Conservation (phyloP, 2,113 vertebrate genomes). For the Scalopus aquaticus region DNA sequence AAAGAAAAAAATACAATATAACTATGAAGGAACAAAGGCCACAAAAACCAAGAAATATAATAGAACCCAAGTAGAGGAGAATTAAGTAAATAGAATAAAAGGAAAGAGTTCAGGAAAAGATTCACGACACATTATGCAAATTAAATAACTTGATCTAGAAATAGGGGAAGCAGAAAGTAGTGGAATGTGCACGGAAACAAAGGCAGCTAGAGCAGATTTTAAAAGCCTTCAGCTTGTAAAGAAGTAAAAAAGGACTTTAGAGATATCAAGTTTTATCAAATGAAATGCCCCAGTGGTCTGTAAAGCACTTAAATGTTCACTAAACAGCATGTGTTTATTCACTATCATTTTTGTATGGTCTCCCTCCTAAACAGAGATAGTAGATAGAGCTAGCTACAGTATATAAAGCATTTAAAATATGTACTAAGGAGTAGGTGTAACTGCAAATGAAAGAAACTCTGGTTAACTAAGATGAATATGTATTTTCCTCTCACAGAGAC, state of each 20-base stretch:
- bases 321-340: neutral
- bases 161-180: neutral
- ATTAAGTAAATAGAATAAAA: neutral
- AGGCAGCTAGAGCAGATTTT: neutral
- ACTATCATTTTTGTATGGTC: neutral
- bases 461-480: neutral
- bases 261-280: neutral
- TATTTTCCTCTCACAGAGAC: neutral
- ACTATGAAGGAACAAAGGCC: neutral
- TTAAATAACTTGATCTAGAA: neutral
- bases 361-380: neutral
- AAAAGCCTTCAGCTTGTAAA: neutral
- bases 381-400: neutral
- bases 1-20: neutral
- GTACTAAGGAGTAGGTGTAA: neutral
- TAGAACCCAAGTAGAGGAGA: neutral
- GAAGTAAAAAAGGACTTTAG: neutral
- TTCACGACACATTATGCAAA: neutral
- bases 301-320: neutral
- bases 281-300: neutral
- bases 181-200: neutral
- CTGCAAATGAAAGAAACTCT: neutral
- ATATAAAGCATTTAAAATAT: neutral
- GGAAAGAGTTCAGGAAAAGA: neutral
- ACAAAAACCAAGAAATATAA: neutral